Evolutionary conservation across 2,797 vertebrate genomes (phyloP).

Genomic region (Gymnopithys bicolor): DNA sequence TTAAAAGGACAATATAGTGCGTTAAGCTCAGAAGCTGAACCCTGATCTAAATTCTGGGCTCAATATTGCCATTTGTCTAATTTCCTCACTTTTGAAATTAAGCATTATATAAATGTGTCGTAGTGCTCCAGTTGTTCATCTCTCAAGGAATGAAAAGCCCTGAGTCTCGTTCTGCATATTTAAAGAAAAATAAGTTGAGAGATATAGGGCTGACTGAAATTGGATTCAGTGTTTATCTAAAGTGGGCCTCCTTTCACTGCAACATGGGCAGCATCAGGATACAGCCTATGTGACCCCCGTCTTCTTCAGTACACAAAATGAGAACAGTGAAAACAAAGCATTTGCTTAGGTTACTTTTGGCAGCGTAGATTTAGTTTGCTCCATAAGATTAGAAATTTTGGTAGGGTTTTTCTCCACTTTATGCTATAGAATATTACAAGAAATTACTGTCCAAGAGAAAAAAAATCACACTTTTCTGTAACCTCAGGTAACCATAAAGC

Average conservation of each 20-base stretch:
- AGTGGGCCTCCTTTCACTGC: neutral
- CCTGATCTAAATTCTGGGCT: slow-evolving; percentile 55
- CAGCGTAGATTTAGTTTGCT: neutral
- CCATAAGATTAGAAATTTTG: neutral
- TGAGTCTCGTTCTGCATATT: slow-evolving; percentile 3
- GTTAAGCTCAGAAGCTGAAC: slow-evolving; percentile 58
- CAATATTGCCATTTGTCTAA: slow-evolving; percentile 59
- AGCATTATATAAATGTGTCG: slow-evolving; percentile 64
- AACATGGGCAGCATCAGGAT: neutral
- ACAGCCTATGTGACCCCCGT: neutral
- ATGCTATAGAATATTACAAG: neutral
- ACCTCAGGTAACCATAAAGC: neutral
- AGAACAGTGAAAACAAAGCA: neutral
- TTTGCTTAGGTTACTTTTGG: neutral
- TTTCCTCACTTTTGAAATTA: slow-evolving; percentile 70
- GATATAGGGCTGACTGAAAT: neutral
- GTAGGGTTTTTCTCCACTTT: neutral
- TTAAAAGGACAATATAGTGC: slow-evolving; percentile 41
- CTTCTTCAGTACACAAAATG: neutral
- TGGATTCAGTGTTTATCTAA: slow-evolving; percentile 30
- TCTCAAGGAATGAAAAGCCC: slow-evolving; percentile 59
- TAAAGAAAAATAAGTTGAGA: slow-evolving; percentile 54
- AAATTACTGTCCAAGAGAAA: neutral
- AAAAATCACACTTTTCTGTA: neutral
- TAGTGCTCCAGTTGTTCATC: slow-evolving; percentile 54